A percentile compares a stretch with the other conserved stretches of the same genome.
These are phyloP conservation scores for Barbus barbus DNA, from an alignment of 2,113 vertebrate species.

Conservation along the genomic window DNA sequence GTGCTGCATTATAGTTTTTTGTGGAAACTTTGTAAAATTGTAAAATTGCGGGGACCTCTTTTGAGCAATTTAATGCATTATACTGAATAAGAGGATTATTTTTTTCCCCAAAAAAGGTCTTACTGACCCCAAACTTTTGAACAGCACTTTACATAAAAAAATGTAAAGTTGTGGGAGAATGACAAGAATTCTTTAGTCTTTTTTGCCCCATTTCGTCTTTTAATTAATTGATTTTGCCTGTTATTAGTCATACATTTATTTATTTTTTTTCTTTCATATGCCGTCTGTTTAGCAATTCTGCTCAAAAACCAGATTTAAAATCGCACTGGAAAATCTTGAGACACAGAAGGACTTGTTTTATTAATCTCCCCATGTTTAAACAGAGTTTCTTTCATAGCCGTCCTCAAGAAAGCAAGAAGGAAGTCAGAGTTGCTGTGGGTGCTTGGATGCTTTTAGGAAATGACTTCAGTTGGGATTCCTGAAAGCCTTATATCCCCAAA, in stretches of 20 bases:
- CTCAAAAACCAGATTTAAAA: not conserved
- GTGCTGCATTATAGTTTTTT: not conserved
- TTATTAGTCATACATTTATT: not conserved
- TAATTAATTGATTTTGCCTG: not conserved
- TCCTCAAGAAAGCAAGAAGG: constrained; percentile 52
- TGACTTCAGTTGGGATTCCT: constrained; percentile 35
- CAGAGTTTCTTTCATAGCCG: constrained; percentile 57
- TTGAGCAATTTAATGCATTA: not conserved
- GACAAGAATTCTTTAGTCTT: not conserved
- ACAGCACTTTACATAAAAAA: not conserved
- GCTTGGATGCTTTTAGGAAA: constrained; percentile 51
- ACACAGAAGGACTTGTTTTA: constrained; percentile 49
- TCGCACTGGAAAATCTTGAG: not conserved
- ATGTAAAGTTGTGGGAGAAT: not conserved
- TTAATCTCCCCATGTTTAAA: constrained; percentile 41
- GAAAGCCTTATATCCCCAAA: constrained; percentile 44
- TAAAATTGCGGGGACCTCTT: too few species aligned
- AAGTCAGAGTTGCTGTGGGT: constrained; percentile 47
- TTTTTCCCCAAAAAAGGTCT: too few species aligned
- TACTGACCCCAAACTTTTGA: not conserved
- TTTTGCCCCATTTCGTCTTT: not conserved
- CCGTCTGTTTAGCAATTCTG: not conserved
- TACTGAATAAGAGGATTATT: not conserved
- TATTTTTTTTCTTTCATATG: constrained; percentile 1
- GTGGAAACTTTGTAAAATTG: not conserved